These are phyloP conservation scores for Scytalopus superciliaris DNA, from an alignment of 2,113 vertebrate species.

Conservation along the genomic window DNA sequence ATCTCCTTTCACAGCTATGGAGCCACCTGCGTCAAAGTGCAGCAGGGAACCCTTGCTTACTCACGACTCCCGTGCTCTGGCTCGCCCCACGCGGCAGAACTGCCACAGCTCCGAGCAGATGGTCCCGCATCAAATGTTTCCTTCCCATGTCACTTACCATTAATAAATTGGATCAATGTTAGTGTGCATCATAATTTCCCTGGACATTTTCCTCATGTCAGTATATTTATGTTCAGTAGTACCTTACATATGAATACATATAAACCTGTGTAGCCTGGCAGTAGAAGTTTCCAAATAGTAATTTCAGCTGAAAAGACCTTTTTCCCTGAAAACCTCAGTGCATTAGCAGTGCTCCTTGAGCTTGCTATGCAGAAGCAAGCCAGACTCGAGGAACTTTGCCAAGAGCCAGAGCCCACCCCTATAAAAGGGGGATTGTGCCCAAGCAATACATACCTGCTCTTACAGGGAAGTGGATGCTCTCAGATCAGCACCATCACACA, in stretches of 20 bases:
- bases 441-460: neutral
- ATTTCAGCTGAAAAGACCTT: neutral
- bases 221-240: neutral
- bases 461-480: neutral
- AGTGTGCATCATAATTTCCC: neutral
- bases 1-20: constrained; percentile 4
- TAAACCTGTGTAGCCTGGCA: neutral
- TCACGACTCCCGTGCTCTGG: neutral
- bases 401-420: neutral
- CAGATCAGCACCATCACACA: neutral
- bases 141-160: constrained; percentile 28
- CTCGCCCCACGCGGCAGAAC: neutral
- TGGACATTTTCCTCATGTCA: neutral
- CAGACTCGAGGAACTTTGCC: neutral
- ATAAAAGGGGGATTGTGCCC: neutral
- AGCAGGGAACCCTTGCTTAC: neutral
- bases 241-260: neutral
- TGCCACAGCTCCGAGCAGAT: constrained; percentile 55
- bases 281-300: neutral
- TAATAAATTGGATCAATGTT: constrained; percentile 52
- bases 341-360: neutral
- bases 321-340: neutral
- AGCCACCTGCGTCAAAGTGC: constrained; percentile 60
- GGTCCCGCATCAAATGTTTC: neutral
- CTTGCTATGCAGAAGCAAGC: neutral